Evolutionary conservation across 2,113 vertebrate genomes (phyloP), one percentile per base, ranked within the genome.

Genomic region (Otus sunia): DNA sequence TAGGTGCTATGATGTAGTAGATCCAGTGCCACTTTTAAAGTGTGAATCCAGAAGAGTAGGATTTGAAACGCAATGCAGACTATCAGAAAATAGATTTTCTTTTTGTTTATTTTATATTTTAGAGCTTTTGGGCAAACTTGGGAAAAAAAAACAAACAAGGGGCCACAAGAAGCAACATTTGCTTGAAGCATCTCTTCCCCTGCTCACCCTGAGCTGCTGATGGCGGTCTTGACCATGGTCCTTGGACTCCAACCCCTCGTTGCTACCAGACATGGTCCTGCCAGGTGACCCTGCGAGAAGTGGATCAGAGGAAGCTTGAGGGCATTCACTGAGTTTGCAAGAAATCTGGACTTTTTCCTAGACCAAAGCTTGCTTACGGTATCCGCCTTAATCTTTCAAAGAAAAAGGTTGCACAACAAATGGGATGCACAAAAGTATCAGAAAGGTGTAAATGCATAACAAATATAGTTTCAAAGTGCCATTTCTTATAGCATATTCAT

Each of bases 401-500:
- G 69, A 19, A 67, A 76, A 81, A 62, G 80, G 43, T n/a, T 34
- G 43, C 34, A 21, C 62, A 80, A 86, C 69, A 90, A 80, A 72
- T 5, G 67, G 39, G 49, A 19, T 12, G 2, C 39, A 37, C 58
- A 80, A 90, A 36, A 3, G 0, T 45, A 50, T 91, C 66, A 41
- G 47, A 71, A 94, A 96, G 89, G 74, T 91, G 41, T 14, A 59
- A 59, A 71, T 17, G 49, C 41, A 15, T 73, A 89, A 90, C 60
- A 94, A 91, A 94, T 66, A 50, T 1, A 18, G 18, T 82, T 97
- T 89, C 83, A 88, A 83, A 77, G 71, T 80, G 80, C 47, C 66
- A 75, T 95, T 86, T 94, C 71, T 89, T 89, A 83, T 14, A 79
- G 94, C 52, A 2, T 68, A 88, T 76, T 94, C 96, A 58, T 73